Evolutionary conservation across 2,113 vertebrate genomes (phyloP), one percentile per base, ranked within the genome.

Genomic region (Tilapia sparmanii): DNA sequence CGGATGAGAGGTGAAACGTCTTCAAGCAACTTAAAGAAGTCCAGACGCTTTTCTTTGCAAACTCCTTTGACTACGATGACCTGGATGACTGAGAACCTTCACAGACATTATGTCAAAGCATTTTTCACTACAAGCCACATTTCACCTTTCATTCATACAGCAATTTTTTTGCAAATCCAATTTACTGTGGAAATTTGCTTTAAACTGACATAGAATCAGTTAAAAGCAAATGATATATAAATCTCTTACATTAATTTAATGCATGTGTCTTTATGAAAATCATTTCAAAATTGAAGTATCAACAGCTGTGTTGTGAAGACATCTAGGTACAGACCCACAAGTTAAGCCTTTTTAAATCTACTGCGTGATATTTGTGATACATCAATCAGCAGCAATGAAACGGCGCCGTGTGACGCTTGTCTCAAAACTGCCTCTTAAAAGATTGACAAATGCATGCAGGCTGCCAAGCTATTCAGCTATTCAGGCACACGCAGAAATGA

Each of bases 401-500:
- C 16, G 11, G 0, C 16, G 10, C 45, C 33, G 73, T n/a, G 73
- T 33, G 73, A 33, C 18, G 45, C 73, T 31, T 0, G 26, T 78
- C 26, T 78, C 42, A 78, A n/a, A 50, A 78, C 42, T 50, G 71
- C 45, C 7, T 50, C 73, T 4, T 78, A 50, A 52, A 6, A 22
- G 53, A 86, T 15, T 42, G 50, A 71, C 79, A 78, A 18, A 87
- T 53, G 73, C 22, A 55, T 38, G n/a, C 54, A 38, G 61, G 76
- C 55, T 52, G 47, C 53, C 22, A 76, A 16, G 16, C 35, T 24
- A 12, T 63, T 90, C 29, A 83, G n/a, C 73, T 29, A 87, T 47
- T 87, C 83, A 84, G 50, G 68, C 82, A 7, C 63, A 87, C 47
- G 18, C 84, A 54, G n/a, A 80, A 15, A 52, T 50, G 42, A 26